phyloP scores from a whole-genome alignment of 2,113 vertebrate genomes.

The Aythya baeri region DNA sequence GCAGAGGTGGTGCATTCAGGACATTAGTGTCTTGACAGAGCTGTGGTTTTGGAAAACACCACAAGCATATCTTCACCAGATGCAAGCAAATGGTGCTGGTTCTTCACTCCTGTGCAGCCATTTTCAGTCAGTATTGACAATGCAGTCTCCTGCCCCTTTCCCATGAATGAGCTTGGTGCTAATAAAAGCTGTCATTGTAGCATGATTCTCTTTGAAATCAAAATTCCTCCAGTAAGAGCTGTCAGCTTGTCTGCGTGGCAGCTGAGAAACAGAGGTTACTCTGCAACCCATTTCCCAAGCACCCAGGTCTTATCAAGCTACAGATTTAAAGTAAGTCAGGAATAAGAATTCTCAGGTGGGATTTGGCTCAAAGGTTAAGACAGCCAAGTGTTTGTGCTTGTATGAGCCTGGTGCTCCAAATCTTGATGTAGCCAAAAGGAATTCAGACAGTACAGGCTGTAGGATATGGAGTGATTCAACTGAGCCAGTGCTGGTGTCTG shows the following conservation, averaged over 20 bases:
- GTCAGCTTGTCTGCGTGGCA: not conserved
- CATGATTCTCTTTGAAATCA: not conserved
- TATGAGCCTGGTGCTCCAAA: not conserved
- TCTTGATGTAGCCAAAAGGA: not conserved
- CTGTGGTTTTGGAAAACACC: not conserved
- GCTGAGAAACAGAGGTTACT: not conserved
- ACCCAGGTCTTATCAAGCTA: not conserved
- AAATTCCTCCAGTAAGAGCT: not conserved
- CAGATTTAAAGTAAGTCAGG: not conserved
- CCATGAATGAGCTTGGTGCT: not conserved
- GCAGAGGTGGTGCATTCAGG: not conserved
- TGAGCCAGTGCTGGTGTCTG: no score
- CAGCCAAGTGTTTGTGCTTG: not conserved
- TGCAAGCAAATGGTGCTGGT: not conserved
- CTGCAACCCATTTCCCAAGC: not conserved
- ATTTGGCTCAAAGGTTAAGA: not conserved
- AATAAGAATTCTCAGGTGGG: not conserved
- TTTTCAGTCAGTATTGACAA: not conserved
- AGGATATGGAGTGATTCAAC: no score
- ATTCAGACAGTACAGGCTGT: no score
- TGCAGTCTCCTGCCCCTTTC: not conserved
- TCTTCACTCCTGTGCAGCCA: not conserved
- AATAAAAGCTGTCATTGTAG: not conserved
- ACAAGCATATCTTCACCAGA: not conserved
- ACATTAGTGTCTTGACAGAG: not conserved